phyloP scores from a whole-genome alignment of 2,797 vertebrate species.

The Rhincodon typus region DNA sequence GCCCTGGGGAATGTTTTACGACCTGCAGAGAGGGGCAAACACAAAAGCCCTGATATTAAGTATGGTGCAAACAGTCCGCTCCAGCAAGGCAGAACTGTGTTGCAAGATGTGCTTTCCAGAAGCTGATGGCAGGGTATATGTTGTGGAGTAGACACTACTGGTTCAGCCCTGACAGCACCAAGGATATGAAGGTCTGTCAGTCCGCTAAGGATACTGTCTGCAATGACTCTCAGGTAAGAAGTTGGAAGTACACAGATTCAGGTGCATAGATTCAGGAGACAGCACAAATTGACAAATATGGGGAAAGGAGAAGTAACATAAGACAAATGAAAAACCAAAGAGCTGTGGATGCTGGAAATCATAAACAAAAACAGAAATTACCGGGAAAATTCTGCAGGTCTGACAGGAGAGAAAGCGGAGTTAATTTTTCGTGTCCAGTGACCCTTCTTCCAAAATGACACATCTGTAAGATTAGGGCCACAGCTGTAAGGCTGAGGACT shows the following conservation, averaged over 20 bases:
- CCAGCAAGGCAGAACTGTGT: not conserved
- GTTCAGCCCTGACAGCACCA: not conserved
- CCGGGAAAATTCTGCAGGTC: too few relatives aligned
- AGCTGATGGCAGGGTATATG: not conserved
- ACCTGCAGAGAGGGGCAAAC: constrained; percentile 56
- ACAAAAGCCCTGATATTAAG: not conserved
- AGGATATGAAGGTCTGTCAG: not conserved
- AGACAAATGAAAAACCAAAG: too few relatives aligned
- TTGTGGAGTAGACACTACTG: not conserved
- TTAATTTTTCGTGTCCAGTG: too few relatives aligned
- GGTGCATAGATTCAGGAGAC: not conserved
- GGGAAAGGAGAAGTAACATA: not conserved
- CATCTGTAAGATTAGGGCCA: not conserved
- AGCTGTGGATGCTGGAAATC: too few relatives aligned
- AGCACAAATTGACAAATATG: not conserved
- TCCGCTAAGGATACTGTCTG: not conserved
- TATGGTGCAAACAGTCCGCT: not conserved
- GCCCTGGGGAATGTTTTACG: constrained; percentile 96
- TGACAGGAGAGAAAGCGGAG: too few relatives aligned
- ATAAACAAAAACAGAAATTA: too few relatives aligned
- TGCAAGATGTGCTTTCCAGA: not conserved
- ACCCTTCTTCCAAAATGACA: not conserved
- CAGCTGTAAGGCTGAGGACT: not conserved
- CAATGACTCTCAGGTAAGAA: not conserved
- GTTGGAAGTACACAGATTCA: not conserved